These are phyloP conservation scores for Hydrocynus forskahlii DNA, from an alignment of 2,797 vertebrate species.

Conservation along the genomic window DNA sequence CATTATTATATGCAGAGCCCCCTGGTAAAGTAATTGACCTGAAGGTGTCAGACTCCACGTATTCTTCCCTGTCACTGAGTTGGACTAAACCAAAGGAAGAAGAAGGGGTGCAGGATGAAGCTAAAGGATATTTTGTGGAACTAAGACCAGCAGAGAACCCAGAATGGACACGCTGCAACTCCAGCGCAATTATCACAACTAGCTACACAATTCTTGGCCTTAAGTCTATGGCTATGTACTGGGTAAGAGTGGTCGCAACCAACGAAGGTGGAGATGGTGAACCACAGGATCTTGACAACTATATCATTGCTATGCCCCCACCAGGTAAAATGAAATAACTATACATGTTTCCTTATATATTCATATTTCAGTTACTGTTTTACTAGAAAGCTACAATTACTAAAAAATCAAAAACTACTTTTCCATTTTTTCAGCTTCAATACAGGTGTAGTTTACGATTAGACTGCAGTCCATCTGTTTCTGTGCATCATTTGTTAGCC, in stretches of 20 bases:
- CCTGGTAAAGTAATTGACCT: slow-evolving; percentile 83
- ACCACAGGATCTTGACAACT: slow-evolving; percentile 74
- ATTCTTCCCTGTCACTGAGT: slow-evolving; percentile 80
- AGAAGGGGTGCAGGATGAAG: slow-evolving; percentile 74
- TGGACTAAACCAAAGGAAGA: slow-evolving; percentile 82
- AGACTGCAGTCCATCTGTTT: no score
- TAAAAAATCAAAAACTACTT: no score
- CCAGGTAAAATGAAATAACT: slow-evolving; percentile 71
- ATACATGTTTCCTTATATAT: no score
- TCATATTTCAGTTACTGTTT: no score
- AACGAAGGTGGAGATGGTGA: slow-evolving; percentile 80
- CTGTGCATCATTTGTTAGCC: no score
- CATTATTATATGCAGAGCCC: slow-evolving; percentile 69
- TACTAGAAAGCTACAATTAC: not conserved
- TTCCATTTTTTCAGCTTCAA: no score
- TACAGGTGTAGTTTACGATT: no score
- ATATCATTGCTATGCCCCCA: slow-evolving; percentile 72
- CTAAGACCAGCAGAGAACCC: slow-evolving; percentile 74
- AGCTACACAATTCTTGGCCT: slow-evolving; percentile 83
- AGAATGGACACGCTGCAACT: slow-evolving; percentile 82
- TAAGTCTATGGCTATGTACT: slow-evolving; percentile 78
- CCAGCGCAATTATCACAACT: slow-evolving; percentile 68
- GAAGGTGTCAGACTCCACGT: slow-evolving; percentile 81
- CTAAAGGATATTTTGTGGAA: slow-evolving; percentile 87
- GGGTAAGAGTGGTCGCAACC: slow-evolving; percentile 81